These are phyloP conservation scores for Ichneumoninae sp. DNA, from an alignment of 2,888 invertebrate genomes.

Conservation along the genomic window DNA sequence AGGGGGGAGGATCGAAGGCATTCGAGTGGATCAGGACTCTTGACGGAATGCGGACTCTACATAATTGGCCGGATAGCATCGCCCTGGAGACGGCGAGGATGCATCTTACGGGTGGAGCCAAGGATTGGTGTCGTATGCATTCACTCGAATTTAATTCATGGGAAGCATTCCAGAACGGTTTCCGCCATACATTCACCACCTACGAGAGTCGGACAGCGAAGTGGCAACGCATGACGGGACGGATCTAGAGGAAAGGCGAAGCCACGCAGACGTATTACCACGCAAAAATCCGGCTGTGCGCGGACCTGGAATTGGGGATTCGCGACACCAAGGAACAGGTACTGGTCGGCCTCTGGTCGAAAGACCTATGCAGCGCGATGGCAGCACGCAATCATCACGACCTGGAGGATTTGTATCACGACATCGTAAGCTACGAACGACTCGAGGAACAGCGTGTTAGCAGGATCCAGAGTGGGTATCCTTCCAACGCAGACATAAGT, in stretches of 20 bases:
- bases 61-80: conserved; percentile 13
- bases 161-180: conserved; percentile 5
- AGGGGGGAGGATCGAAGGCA: conserved; percentile 8
- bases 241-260: conserved; percentile 12
- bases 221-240: conserved; percentile 13
- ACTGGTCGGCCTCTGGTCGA: conserved; percentile 18
- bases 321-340: conserved; percentile 32
- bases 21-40: conserved; percentile 21
- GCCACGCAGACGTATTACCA: conserved; percentile 1
- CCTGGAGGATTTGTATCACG: conserved; percentile 1
- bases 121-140: conserved; percentile 12
- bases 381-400: neutral
- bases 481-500: neutral
- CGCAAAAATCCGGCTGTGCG: conserved; percentile 13
- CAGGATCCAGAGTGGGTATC: neutral
- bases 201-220: neutral
- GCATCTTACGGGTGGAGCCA: conserved; percentile 13
- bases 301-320: neutral
- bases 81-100: conserved; percentile 17
- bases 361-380: conserved; percentile 21
- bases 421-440: conserved; percentile 9
- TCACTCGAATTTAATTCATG: conserved; percentile 3
- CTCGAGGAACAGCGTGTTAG: neutral
- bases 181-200: neutral
- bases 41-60: conserved; percentile 5